Evolutionary conservation across 2,113 vertebrate genomes (phyloP), one percentile per base, ranked within the genome.

Genomic region (Anhinga rufa): DNA sequence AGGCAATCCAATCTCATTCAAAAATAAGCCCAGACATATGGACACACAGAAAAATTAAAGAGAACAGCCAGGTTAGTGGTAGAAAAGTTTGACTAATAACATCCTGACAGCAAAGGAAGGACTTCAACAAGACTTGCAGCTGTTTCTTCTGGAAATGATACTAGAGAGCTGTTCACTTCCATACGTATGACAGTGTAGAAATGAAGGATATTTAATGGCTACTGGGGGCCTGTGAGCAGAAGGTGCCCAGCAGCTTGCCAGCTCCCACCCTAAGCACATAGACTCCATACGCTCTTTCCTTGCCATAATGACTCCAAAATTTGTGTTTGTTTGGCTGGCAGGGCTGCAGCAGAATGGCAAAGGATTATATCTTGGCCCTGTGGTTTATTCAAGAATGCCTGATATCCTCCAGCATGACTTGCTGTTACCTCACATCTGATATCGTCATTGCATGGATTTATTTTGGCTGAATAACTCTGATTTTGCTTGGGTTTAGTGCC

Each of bases 381-480:
- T 69, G 92, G 94, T 95, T 98, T 98, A 91, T 71, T 77, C 71
- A 97, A 83, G 95, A 97, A 96, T 95, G 95, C 91, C 92, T 95
- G 95, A 96, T 96, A 96, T 96, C 93, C 94, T 77, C 87, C 96
- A 93, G 92, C 77, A 32, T 95, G 92, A 95, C 97, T 96, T 92
- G 82, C 81, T 88, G 72, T 97, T 97, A 93, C 95, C 89, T 98
- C 95, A 97, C 92, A 97, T 96, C 96, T 97, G 97, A 98, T 95
- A 97, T 55, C 84, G 3, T 97, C 95, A 96, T 89, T 90, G 93
- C 81, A 88, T 7, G 14, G 70, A 95, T 98, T 98, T 98, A 97
- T 96, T 96, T 98, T 98, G 97, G 97, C 97, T 74, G 68, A 85
- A 62, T 77, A 68, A 52, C 84, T 93, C 82, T 93, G 91, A 84